Percentiles rank a stretch among this genome's conserved stretches.
Conservation (phyloP, 2,888 invertebrate species). For the Mesorhabditis sp. region DNA sequence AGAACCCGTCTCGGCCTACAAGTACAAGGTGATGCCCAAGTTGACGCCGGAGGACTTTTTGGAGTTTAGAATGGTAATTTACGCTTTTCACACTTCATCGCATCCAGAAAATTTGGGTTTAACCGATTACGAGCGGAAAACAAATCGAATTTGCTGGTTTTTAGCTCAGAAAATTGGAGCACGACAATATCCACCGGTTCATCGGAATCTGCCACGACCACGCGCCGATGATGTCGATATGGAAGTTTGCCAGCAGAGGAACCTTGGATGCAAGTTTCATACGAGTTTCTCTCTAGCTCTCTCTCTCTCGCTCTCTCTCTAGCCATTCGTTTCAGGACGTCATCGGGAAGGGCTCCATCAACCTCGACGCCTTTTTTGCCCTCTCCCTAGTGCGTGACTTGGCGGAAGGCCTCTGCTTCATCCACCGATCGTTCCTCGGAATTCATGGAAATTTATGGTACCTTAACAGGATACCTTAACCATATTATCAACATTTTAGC, state of each 20-base stretch:
- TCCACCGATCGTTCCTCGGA: constrained; percentile 33
- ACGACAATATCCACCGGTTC: background rate
- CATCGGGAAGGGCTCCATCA: background rate
- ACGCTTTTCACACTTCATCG: background rate
- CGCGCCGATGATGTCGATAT: background rate
- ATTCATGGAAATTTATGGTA: constrained; percentile 32
- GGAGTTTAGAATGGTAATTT: constrained; percentile 15
- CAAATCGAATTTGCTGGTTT: too few relatives aligned
- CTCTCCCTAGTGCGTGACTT: constrained; percentile 15
- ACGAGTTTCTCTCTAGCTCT: background rate
- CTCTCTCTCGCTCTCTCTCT: too few relatives aligned
- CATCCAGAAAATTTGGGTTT: background rate
- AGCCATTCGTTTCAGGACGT: constrained; percentile 16
- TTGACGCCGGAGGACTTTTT: constrained; percentile 5
- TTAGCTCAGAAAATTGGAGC: background rate
- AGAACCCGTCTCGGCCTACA: constrained; percentile 24
- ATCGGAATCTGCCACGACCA: constrained; percentile 6
- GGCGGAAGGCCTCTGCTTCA: constrained; percentile 25
- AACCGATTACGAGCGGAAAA: constrained; percentile 6
- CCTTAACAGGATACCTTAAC: background rate
- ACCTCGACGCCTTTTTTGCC: constrained; percentile 18
- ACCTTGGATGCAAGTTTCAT: constrained; percentile 4
- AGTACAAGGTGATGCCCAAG: constrained; percentile 14
- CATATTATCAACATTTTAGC: constrained; percentile 23
- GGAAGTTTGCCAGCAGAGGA: background rate